Evolutionary conservation across 2,113 vertebrate species (phyloP), one percentile per base, ranked within the genome.

Genomic region (Mirza zaza): DNA sequence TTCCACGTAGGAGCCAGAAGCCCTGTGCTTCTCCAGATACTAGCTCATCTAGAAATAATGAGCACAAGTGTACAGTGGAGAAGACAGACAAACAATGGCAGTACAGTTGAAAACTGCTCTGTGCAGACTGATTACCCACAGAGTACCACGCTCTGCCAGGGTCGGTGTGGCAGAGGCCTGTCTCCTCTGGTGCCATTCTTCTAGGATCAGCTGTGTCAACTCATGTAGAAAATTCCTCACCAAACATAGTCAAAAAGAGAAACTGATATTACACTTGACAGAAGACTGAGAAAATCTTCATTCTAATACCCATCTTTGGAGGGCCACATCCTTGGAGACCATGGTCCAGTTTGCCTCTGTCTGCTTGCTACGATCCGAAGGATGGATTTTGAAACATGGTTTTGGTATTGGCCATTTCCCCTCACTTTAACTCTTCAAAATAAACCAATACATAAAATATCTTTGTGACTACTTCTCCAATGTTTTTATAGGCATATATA

Each of bases 111-210:
- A 85, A 61, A 81, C 48, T 57, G 55, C 21, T 90, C 82, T 96
- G 67, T 92, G 13, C 1, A 14, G 48, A 18, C 70, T 34, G 8
- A 67, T 95, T 86, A 76, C 89, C 87, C 87, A 70, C 45, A 17
- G 36, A 42, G 96, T 97, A 36, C 95, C 97, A 97, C 1, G 93
- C 91, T 93, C 95, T 52, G 39, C 96, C 97, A 97, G 96, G 91
- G 42, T 39, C 86, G 8, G 57, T 11, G 57, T 65, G 42, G 73
- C 70, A 70, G 63, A 68, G 61, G 21, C n/a, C 25, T 5, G 12
- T 45, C 79, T 93, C 42, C n/a, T 48, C 8, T 39, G 13, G 3
- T 42, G 27, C 42, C 36, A 23, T 85, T 86, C 71, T 89, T 86
- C 45, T 45, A 42, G 73, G 9, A 79, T 48, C 50, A 65, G 61